phyloP scores from a whole-genome alignment of 2,113 vertebrate species.

The Rhipidura dahli region DNA sequence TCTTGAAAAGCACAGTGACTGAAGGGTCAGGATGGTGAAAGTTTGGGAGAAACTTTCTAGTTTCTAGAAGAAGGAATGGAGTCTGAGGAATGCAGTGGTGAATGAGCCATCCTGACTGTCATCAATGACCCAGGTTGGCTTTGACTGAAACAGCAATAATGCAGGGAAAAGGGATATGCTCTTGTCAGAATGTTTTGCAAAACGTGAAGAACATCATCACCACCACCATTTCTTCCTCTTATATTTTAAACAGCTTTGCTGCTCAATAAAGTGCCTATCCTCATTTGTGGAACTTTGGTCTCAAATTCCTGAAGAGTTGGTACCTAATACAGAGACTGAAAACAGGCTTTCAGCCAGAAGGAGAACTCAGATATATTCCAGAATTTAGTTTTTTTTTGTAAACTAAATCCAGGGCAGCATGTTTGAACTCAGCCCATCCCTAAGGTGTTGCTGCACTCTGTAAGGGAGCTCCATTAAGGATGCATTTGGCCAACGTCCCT shows the following conservation, averaged over 20 bases:
- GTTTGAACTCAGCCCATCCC: background rate
- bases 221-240: background rate
- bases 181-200: background rate
- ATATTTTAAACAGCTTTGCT: background rate
- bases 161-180: background rate
- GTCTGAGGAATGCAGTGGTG: background rate
- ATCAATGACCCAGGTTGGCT: background rate
- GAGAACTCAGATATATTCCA: background rate
- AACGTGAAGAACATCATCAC: background rate
- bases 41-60: background rate
- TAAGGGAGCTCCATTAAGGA: background rate
- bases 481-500: background rate
- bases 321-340: background rate
- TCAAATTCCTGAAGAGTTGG: background rate
- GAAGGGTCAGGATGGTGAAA: background rate
- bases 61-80: background rate
- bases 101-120: background rate
- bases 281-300: background rate
- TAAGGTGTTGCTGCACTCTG: background rate
- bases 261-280: background rate
- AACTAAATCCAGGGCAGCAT: background rate
- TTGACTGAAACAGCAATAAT: background rate
- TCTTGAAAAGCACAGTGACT: background rate
- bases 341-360: background rate
- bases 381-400: background rate